A percentile compares a stretch with the other conserved stretches of the same genome.
Evolutionary conservation across 2,797 vertebrate species (phyloP).

Genomic region (Cottoperca gobio): DNA sequence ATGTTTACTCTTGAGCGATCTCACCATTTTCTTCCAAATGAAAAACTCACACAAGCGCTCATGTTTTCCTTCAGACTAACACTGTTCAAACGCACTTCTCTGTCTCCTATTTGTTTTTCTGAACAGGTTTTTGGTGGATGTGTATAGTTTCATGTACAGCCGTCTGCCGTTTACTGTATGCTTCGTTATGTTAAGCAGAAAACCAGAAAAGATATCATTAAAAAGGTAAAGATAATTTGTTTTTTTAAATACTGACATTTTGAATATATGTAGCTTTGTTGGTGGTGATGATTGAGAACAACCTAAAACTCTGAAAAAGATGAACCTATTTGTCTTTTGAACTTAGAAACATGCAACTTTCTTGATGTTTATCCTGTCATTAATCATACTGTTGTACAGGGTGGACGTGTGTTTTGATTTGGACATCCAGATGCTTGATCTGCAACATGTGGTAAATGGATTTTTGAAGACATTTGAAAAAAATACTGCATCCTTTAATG

Average conservation of each 20-base stretch:
- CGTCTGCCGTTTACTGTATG: conserved; percentile 32
- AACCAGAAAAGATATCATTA: conserved; percentile 35
- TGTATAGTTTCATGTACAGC: conserved; percentile 62
- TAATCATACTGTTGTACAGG: conserved; percentile 30
- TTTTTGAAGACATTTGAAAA: conserved; percentile 21
- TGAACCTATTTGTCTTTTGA: conserved; percentile 27
- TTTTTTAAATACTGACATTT: conserved; percentile 14
- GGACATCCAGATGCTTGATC: conserved; percentile 12
- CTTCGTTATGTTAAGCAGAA: conserved; percentile 52
- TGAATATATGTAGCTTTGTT: conserved; percentile 53
- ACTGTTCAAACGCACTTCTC: conserved; percentile 29
- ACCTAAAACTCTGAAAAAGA: conserved; percentile 18
- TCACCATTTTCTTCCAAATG: conserved; percentile 43
- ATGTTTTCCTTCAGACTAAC: conserved; percentile 48
- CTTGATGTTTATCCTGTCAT: conserved; percentile 45
- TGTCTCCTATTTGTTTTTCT: conserved; percentile 22
- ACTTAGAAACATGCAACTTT: conserved; percentile 38
- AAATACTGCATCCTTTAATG: background rate
- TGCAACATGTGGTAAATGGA: conserved; percentile 15
- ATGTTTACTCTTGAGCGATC: conserved; percentile 36
- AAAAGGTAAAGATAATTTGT: conserved; percentile 1
- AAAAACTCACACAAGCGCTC: conserved; percentile 26
- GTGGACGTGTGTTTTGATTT: conserved; percentile 20
- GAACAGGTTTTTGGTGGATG: conserved; percentile 42
- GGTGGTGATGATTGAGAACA: conserved; percentile 48